phyloP scores from a whole-genome alignment of 2,797 vertebrate species.

The Dermochelys coriacea region DNA sequence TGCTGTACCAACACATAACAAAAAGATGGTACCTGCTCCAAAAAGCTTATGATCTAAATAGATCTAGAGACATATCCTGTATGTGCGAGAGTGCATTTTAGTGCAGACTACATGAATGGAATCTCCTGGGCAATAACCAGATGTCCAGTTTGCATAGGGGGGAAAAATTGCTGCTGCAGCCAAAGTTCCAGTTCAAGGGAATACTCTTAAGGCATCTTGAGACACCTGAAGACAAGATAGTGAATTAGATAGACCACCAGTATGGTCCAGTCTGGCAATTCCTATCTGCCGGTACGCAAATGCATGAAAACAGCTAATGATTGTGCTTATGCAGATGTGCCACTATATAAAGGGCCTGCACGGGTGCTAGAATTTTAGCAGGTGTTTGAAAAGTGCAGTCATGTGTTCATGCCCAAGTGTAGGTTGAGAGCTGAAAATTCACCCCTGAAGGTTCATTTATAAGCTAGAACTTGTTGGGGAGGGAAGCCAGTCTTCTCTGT shows the following conservation, averaged over 20 bases:
- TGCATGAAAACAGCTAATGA: not conserved
- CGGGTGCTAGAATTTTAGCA: not conserved
- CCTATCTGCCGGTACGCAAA: not conserved
- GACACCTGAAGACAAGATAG: not conserved
- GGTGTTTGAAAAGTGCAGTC: not conserved
- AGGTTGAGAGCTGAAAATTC: not conserved
- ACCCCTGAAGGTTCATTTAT: not conserved
- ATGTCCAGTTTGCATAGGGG: not conserved
- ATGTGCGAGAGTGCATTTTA: not conserved
- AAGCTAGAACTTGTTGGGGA: not conserved
- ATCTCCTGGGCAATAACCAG: not conserved
- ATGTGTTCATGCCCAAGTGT: not conserved
- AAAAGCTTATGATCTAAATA: not conserved
- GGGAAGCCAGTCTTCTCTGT: not conserved
- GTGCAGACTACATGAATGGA: not conserved
- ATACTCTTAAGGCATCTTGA: not conserved
- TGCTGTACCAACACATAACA: not conserved
- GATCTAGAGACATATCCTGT: not conserved
- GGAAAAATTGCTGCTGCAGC: not conserved
- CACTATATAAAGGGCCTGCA: not conserved
- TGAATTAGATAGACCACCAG: not conserved
- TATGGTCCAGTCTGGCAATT: not conserved
- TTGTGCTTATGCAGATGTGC: not conserved
- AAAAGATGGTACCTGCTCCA: not conserved
- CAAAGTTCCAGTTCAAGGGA: not conserved